Evolutionary conservation across 1,140 invertebrate genomes (phyloP), one percentile per base, ranked within the genome.

Genomic region (Nephila pilipes): DNA sequence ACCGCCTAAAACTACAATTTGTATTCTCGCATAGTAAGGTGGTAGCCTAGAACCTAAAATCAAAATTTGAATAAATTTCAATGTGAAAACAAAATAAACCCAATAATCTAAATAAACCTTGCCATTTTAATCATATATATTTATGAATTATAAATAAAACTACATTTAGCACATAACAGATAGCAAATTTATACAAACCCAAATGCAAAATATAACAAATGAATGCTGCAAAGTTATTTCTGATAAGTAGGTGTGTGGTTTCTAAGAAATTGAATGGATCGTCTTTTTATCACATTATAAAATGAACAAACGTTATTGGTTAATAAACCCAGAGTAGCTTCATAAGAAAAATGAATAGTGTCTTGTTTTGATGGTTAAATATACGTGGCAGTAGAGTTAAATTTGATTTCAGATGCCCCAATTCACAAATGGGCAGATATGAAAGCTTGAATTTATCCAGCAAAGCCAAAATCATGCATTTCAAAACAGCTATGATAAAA

Each of bases 1-100:
- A 96, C 98, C 99, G 94, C 99, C 99, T 95, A 99, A 96, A 94
- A 99, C 99, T 93, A 99, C 99, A 96, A 99, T 97, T 99, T 99
- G 96, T 99, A 99, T 97, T 99, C 99, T 96, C 99, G 97, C 99
- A 99, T 99, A 54, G 87, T 94, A 90, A 81, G 93, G 93, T 93
- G 92, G 85, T 89, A 93, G 87, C 87, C 87, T 83, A 93, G 55
- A 32, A 93, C 91, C 91, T 93, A 60, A 85, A 55, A 60, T 83
- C 46, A 88, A 25, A 69, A 69, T 22, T 20, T 57, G 20, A 90
- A 54, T 88, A 25, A 46, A 65, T 25, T 65, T 65, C 25, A 46
- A 46, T 46, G 38, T 36, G 5, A 87, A 87, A 58, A 85, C 81
- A 85, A 29, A n/a, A 3, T 46, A 80, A 80, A 38, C 12, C 20